Base-by-base conservation (phyloP, 2,888 invertebrate genomes). In the Chesias legatella region DNA sequence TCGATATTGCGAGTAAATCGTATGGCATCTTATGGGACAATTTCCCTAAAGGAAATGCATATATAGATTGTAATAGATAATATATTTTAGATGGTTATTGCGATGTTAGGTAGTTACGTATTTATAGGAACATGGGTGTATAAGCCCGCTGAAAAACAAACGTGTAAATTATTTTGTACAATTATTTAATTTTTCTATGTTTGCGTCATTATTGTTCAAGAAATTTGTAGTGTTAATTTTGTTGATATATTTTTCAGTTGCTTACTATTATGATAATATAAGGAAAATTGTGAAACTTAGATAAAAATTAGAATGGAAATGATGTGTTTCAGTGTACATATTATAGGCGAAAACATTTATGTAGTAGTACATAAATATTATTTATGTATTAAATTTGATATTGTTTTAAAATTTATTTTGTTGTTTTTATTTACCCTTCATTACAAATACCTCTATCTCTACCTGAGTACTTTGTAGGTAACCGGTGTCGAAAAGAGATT, bases 321-420 rank as follows among this genome's bases (percentile, higher is more conserved):
- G 79, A 83, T 81, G 82, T 86, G 84, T 86, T 84, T 83, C 73
- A 82, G 60, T 88, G 88, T 88, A 88, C 83, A 88, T 86, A 86
- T 79, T 62, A 74, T 84, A 83, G 80, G 74, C 60, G 73, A 81
- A 79, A 83, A 79, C 83, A 78, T 84, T 80, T 85, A 83, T 84
- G 85, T 85, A 85, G 83, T 76, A 67, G 69, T 85, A 86, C 85
- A 86, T 88, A 86, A 85, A 85, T 84, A 59, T 78, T 88, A 86
- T 86, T 86, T 86, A 86, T 85, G 88, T 86, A 88, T 83, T 86
- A 86, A 85, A 88, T 88, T 88, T 88, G 86, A 86, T 86, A 88
- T 88, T 88, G 88, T 88, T 88, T 88, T 86, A 84, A 85, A 86
- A 86, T 85, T 82, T 73, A 68, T 71, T 62, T 65, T 51, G 65